Evolutionary conservation across 2,888 invertebrate species (phyloP).

Genomic region (Anarsia innoxiella): DNA sequence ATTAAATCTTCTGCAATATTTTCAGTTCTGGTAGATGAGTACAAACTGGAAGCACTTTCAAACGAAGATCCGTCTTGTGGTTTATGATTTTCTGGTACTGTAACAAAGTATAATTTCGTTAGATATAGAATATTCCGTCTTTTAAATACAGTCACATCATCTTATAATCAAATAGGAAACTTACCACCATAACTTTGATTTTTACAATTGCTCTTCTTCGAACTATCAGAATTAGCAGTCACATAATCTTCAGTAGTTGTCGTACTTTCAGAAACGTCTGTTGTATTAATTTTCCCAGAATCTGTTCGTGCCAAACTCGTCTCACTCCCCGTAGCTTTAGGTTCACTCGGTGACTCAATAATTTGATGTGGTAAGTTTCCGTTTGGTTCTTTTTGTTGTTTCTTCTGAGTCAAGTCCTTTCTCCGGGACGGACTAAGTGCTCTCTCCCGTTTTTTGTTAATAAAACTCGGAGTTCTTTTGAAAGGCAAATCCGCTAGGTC

Average conservation of each 20-base stretch:
- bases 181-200: slow-evolving; percentile 60
- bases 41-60: slow-evolving; percentile 88
- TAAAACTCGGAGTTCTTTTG: slow-evolving; percentile 66
- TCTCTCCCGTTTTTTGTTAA: slow-evolving; percentile 68
- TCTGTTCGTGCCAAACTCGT: slow-evolving; percentile 79
- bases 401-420: slow-evolving; percentile 53
- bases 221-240: slow-evolving; percentile 87
- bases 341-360: slow-evolving; percentile 52
- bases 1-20: slow-evolving; percentile 79
- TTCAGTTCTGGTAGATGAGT: slow-evolving; percentile 84
- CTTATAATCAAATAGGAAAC: too few species aligned
- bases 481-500: slow-evolving; percentile 66
- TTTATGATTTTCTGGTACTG: slow-evolving; percentile 75
- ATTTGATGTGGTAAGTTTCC: slow-evolving; percentile 55
- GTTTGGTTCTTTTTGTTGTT: slow-evolving; percentile 57
- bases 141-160: too few species aligned
- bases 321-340: slow-evolving; percentile 55
- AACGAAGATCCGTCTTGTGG: slow-evolving; percentile 88
- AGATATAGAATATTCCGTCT: too few species aligned
- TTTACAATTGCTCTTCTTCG: slow-evolving; percentile 75
- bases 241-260: slow-evolving; percentile 90
- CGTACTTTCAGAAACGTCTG: slow-evolving; percentile 91
- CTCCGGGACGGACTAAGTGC: slow-evolving; percentile 69
- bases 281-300: slow-evolving; percentile 81
- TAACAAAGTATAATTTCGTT: too few species aligned